Percentiles rank a stretch among this genome's conserved stretches.
Evolutionary conservation across 2,113 vertebrate genomes (phyloP).

Genomic region (Lasiurus cinereus): DNA sequence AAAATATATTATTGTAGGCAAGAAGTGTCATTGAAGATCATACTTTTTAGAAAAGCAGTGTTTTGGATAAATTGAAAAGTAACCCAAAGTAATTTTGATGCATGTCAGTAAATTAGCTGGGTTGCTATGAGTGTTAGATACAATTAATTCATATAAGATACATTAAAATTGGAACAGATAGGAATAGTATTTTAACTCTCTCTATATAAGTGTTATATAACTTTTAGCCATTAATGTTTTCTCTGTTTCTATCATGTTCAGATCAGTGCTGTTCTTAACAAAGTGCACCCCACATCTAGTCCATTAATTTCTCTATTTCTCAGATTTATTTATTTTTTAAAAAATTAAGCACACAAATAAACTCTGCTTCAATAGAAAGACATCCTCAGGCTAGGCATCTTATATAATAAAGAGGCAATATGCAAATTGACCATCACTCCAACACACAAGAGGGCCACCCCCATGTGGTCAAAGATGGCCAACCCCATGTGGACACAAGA

Average conservation of each 20-base stretch:
- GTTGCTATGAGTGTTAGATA: background rate
- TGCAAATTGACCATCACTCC: too few species aligned
- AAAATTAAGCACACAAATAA: background rate
- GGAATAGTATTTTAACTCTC: background rate
- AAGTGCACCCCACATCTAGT: background rate
- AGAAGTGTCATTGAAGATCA: background rate
- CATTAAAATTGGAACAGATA: slow-evolving; percentile 12
- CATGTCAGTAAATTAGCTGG: background rate
- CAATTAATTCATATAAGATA: background rate
- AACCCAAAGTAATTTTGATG: background rate
- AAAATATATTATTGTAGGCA: background rate
- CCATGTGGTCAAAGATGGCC: too few species aligned
- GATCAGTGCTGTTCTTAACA: background rate
- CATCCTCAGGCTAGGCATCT: background rate
- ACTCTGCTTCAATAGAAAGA: background rate
- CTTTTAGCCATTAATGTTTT: background rate
- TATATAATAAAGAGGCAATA: too few species aligned
- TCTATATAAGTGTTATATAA: background rate
- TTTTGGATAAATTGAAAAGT: background rate
- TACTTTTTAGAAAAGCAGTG: background rate
- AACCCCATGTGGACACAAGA: too few species aligned
- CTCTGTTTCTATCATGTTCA: background rate
- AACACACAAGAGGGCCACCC: too few species aligned
- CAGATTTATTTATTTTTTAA: background rate
- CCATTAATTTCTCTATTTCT: background rate